These are phyloP conservation scores for Mionectes olivaceus DNA, from an alignment of 2,797 vertebrate genomes.

Conservation along the genomic window DNA sequence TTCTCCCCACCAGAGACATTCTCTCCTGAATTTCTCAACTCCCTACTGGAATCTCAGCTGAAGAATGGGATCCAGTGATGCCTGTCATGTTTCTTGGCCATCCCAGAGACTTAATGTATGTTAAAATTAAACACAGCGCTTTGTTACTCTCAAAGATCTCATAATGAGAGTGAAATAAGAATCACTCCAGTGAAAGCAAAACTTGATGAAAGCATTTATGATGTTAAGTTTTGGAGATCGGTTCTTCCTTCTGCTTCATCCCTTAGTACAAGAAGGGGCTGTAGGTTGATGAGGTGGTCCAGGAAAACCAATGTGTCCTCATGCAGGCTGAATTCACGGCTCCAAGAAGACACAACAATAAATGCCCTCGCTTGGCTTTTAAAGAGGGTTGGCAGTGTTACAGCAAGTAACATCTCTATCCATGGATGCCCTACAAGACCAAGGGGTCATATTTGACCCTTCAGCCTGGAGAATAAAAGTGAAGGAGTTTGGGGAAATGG, in stretches of 20 bases:
- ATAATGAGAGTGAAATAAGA: background rate
- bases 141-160: background rate
- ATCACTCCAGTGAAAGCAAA: background rate
- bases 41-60: background rate
- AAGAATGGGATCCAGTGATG: background rate
- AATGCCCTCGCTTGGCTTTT: background rate
- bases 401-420: background rate
- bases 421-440: fast-evolving
- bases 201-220: background rate
- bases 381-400: background rate
- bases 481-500: background rate
- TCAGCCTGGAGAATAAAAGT: background rate
- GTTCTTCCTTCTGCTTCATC: background rate
- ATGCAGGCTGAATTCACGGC: background rate
- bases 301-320: background rate
- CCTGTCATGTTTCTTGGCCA: background rate
- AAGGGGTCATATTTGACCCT: background rate
- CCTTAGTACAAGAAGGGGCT: background rate
- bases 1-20: background rate
- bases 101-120: background rate
- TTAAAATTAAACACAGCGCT: background rate
- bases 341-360: background rate
- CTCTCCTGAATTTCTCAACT: background rate
- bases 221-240: background rate
- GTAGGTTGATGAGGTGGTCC: background rate